These are phyloP conservation scores for Bombus superbus DNA, from an alignment of 1,140 invertebrate species.

Conservation along the genomic window DNA sequence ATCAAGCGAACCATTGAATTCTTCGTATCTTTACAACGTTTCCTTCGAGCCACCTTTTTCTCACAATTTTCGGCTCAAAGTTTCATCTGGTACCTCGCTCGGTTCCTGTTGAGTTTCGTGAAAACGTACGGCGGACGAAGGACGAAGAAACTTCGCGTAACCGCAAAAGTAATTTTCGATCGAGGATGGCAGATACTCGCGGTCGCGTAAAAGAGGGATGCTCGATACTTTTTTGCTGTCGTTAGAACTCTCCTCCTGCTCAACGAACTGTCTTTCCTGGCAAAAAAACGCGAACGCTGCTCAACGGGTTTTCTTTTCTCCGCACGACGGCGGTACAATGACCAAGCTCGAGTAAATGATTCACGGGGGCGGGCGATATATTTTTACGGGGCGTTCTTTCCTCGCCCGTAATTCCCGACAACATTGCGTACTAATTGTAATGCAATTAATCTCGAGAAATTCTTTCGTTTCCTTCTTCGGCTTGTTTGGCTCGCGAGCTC, in stretches of 20 bases:
- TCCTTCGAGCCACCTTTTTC: background rate
- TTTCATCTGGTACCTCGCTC: constrained; percentile 15
- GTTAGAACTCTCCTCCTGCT: constrained; percentile 20
- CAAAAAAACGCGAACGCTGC: background rate
- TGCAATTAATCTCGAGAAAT: constrained; percentile 26
- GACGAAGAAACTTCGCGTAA: constrained; percentile 60
- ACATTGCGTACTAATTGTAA: constrained; percentile 28
- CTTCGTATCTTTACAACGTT: background rate
- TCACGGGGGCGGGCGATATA: background rate
- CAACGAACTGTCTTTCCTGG: background rate
- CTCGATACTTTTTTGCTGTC: constrained; percentile 29
- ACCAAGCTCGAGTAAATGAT: constrained; percentile 4
- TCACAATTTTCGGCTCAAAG: constrained; percentile 17
- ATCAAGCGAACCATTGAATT: background rate
- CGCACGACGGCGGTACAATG: background rate
- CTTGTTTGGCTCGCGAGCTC: constrained; percentile 11
- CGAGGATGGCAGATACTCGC: constrained; percentile 32
- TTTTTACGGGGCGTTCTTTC: background rate
- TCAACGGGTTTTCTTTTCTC: constrained; percentile 1
- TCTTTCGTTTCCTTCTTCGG: background rate
- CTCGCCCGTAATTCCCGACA: constrained; percentile 1
- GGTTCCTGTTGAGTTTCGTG: constrained; percentile 27
- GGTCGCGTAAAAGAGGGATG: background rate
- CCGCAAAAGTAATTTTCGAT: constrained; percentile 67
- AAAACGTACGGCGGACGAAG: constrained; percentile 53